phyloP scores from a whole-genome alignment of 2,797 vertebrate species.

The Rhadinocentrus ornatus region DNA sequence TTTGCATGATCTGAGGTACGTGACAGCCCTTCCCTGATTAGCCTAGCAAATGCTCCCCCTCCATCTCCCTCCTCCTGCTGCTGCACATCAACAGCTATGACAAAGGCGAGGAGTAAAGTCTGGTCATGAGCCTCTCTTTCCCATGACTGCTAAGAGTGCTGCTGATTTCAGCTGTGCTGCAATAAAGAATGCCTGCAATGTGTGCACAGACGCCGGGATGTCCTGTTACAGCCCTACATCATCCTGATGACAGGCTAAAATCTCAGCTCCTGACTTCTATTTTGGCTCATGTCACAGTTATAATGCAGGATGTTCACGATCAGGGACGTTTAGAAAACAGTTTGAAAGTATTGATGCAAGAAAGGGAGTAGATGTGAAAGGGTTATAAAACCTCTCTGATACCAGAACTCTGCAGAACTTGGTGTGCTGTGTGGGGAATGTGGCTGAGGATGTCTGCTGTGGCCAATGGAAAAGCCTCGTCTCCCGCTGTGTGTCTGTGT shows the following conservation, averaged over 20 bases:
- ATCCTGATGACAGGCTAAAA: conserved; percentile 58
- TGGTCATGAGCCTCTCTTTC: conserved; percentile 72
- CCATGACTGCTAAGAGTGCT: conserved; percentile 66
- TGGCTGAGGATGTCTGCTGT: conserved; percentile 65
- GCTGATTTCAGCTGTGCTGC: conserved; percentile 75
- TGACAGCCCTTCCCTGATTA: conserved; percentile 53
- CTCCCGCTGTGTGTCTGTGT: conserved; percentile 42
- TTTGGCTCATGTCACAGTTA: conserved; percentile 34
- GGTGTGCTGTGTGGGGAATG: conserved; percentile 64
- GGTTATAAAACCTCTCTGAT: conserved; percentile 55
- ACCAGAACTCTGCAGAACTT: conserved; percentile 68
- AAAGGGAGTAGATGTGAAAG: conserved; percentile 31
- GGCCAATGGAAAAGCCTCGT: conserved; percentile 70
- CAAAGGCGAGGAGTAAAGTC: conserved; percentile 63
- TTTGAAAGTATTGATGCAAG: conserved; percentile 38
- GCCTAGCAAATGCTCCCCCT: conserved; percentile 44
- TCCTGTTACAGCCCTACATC: conserved; percentile 67
- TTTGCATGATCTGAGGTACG: conserved; percentile 53
- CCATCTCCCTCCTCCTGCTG: conserved; percentile 1
- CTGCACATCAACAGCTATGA: conserved; percentile 53
- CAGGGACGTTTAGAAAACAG: conserved; percentile 16
- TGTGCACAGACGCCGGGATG: conserved; percentile 63
- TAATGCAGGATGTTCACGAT: conserved; percentile 31
- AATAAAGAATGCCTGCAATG: conserved; percentile 72
- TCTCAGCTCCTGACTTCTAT: conserved; percentile 35